Base-by-base conservation (phyloP, 2,113 vertebrate species). In the Buteo buteo region DNA sequence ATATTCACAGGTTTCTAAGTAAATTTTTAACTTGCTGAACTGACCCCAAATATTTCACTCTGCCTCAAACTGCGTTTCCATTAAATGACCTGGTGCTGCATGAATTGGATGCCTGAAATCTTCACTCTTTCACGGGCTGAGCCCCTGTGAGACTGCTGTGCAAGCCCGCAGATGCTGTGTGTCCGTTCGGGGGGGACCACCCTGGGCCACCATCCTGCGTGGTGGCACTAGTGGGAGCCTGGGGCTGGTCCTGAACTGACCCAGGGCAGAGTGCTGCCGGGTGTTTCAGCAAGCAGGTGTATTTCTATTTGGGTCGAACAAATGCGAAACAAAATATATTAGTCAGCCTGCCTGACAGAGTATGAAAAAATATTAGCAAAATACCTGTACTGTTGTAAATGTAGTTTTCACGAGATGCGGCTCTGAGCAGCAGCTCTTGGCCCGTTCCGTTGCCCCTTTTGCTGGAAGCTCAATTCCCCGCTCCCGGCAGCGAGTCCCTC, bases 171-270 rank as follows among this genome's bases (percentile, higher is more conserved):
- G 36, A 2, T 47, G 38, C 84, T 7, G 13, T 19, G 38, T 54
- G 38, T 44, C 70, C 0, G 1, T 8, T 25, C 8, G 0, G 38
- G 38, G 36, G 17, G 6, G 2, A 28, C 21, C 18, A 55, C 26
- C 32, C 24, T 29, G 61, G 40, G 19, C 31, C 25, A 28, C 0
- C 52, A 7, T 54, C 52, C 52, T 31, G 10, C n/a, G 4, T 4
- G 26, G 22, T 69, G 73, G 10, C 79, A 47, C 22, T 19, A 18
- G 34, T 11, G 50, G 25, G 38, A 86, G n/a, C n/a, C 8, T 9
- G 25, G 31, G 8, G 9, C 66, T 71, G n/a, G 22, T 29, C 28
- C 29, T 54, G 45, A n/a, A 16, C 38, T 19, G 29, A 20, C 13
- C 18, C 15, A 20, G n/a, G 22, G 28, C 6, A 1, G 54, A 31